phyloP scores from a whole-genome alignment of 2,888 invertebrate genomes.

The Clusia tigrina region DNA sequence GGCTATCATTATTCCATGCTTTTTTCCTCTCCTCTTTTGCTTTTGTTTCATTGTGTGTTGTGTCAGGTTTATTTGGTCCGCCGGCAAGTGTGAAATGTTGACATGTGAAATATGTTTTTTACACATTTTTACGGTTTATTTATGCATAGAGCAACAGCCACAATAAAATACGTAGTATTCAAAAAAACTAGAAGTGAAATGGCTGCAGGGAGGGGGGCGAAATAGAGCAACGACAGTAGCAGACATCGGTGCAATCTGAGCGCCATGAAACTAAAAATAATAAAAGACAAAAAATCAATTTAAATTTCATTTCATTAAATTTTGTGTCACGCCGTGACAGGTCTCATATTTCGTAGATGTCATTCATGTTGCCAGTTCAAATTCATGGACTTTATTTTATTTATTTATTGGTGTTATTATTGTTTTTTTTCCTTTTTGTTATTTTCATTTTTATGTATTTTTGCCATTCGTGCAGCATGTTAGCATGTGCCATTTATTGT shows the following conservation, averaged over 20 bases:
- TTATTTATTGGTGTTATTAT: neutral
- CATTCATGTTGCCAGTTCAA: constrained; percentile 10
- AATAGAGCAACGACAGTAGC: too few relatives aligned
- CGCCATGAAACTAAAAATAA: neutral
- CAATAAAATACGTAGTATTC: neutral
- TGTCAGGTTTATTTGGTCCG: neutral
- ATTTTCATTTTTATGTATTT: constrained; percentile 7
- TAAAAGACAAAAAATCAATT: constrained; percentile 12
- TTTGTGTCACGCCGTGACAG: constrained; percentile 31
- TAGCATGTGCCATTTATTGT: neutral
- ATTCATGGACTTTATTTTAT: neutral
- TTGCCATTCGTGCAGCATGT: neutral
- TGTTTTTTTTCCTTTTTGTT: constrained; percentile 18
- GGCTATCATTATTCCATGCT: neutral
- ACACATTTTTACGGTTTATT: neutral
- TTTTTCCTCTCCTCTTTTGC: too few relatives aligned
- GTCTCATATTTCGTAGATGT: constrained; percentile 23
- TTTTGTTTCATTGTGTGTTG: neutral
- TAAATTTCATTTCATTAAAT: constrained; percentile 29
- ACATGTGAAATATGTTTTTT: neutral
- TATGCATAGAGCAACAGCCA: neutral
- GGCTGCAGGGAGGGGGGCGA: too few relatives aligned
- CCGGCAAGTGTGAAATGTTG: neutral
- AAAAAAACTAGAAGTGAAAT: too few relatives aligned
- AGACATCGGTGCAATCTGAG: too few relatives aligned